Evolutionary conservation across 1,140 invertebrate species (phyloP).

Genomic region (Drosophila orena): DNA sequence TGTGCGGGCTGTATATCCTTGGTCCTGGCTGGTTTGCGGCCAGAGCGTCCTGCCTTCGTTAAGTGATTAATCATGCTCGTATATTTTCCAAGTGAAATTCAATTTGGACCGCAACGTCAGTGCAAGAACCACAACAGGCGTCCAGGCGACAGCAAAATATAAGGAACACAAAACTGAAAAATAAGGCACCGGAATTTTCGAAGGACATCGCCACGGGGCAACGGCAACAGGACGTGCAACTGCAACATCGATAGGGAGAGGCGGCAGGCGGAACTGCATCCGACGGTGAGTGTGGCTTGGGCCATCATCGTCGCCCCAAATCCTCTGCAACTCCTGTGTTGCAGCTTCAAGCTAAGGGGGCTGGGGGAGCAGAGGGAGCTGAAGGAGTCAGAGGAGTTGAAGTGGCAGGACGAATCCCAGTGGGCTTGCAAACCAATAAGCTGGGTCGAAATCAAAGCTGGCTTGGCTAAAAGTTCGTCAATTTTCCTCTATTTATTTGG

Average conservation of each 20-base stretch:
- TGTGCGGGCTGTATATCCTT: conserved; percentile 24
- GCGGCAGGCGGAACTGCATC: conserved; percentile 15
- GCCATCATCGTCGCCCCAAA: conserved; percentile 16
- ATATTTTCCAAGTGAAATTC: conserved; percentile 76
- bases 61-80: conserved; percentile 78
- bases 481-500: conserved; percentile 38
- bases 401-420: conserved; percentile 11
- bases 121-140: conserved; percentile 40
- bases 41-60: conserved; percentile 29
- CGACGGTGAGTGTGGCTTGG: conserved; percentile 26
- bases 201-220: conserved; percentile 28
- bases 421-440: conserved; percentile 12
- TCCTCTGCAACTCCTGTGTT: conserved; percentile 9
- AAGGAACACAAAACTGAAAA: conserved; percentile 40
- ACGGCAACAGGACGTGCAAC: neutral
- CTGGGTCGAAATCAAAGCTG: conserved; percentile 17
- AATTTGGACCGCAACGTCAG: conserved; percentile 69
- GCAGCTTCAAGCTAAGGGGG: neutral
- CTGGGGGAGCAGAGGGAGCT: too few species aligned
- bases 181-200: conserved; percentile 43
- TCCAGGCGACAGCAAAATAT: conserved; percentile 29
- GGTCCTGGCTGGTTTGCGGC: conserved; percentile 10
- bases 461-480: conserved; percentile 24
- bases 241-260: neutral
- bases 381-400: neutral